Conservation (phyloP, 2,113 vertebrate species). For the Myrmecobius fasciatus region DNA sequence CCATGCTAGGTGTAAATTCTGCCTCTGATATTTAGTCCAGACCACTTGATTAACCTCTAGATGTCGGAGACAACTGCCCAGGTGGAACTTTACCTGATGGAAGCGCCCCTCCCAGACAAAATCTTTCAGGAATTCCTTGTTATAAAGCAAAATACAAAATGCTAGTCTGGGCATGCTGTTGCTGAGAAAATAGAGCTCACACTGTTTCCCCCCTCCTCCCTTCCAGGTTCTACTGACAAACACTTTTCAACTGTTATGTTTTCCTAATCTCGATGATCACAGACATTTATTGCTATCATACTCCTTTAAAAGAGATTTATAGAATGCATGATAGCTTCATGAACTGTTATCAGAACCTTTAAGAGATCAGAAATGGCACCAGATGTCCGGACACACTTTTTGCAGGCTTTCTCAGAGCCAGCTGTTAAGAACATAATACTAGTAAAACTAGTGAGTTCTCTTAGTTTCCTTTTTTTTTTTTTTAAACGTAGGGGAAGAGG, state of each 20-base stretch:
- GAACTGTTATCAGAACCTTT: slow-evolving; percentile 72
- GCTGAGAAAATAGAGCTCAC: too few species aligned
- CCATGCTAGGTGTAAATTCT: background rate
- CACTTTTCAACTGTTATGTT: slow-evolving; percentile 57
- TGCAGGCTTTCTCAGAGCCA: slow-evolving; percentile 62
- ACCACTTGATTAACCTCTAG: background rate
- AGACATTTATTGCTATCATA: slow-evolving; percentile 71
- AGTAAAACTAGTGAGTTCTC: background rate
- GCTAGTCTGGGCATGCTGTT: background rate
- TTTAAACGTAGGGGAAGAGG: slow-evolving; percentile 66
- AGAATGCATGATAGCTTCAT: slow-evolving; percentile 55
- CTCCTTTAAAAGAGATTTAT: slow-evolving; percentile 56
- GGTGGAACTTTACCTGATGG: background rate
- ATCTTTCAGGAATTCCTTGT: background rate
- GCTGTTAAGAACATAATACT: slow-evolving; percentile 70
- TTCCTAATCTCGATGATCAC: slow-evolving; percentile 74
- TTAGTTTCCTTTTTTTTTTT: slow-evolving; percentile 63
- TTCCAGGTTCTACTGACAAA: background rate
- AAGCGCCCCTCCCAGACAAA: background rate
- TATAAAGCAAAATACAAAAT: slow-evolving; percentile 16
- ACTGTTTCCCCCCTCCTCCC: too few species aligned
- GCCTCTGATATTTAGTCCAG: background rate
- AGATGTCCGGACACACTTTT: slow-evolving; percentile 57
- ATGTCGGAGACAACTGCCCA: background rate
- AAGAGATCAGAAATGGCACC: slow-evolving; percentile 73